Evolutionary conservation across 2,113 vertebrate genomes (phyloP).

Genomic region (Eretmochelys imbricata): DNA sequence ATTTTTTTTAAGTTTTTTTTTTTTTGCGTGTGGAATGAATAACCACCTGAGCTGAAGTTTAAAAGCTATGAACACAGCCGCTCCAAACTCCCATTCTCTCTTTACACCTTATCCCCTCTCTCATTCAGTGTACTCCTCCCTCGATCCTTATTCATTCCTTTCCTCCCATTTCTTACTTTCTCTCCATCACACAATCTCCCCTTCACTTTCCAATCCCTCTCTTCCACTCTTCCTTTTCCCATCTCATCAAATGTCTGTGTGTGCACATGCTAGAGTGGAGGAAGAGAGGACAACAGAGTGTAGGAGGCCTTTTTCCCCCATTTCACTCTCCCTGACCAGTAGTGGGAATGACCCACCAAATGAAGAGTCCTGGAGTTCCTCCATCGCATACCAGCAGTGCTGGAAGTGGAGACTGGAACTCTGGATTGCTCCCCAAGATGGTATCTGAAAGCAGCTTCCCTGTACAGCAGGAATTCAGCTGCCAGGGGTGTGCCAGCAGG

Average conservation of each 20-base stretch:
- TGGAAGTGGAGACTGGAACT: fast-evolving
- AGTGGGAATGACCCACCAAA: neutral
- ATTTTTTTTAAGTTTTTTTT: neutral
- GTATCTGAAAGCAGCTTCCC: neutral
- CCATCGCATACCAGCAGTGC: neutral
- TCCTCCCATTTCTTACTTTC: neutral
- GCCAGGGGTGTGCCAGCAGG: neutral
- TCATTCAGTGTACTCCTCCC: too few species aligned
- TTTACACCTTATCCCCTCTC: neutral
- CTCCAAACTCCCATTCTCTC: neutral
- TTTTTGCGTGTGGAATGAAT: neutral
- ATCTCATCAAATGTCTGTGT: neutral
- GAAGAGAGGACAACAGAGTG: too few species aligned
- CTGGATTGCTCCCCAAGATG: neutral
- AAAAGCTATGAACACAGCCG: neutral
- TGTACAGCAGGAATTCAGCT: neutral
- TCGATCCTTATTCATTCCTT: neutral
- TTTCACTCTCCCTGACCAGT: neutral
- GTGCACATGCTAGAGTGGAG: too few species aligned
- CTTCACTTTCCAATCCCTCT: neutral
- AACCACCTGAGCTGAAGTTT: neutral
- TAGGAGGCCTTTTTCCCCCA: too few species aligned
- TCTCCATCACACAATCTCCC: neutral
- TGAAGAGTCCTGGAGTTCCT: neutral
- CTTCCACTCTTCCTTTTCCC: neutral